Base-by-base conservation (phyloP, 23 tunicate species). In the Halocynthia roretzi region DNA sequence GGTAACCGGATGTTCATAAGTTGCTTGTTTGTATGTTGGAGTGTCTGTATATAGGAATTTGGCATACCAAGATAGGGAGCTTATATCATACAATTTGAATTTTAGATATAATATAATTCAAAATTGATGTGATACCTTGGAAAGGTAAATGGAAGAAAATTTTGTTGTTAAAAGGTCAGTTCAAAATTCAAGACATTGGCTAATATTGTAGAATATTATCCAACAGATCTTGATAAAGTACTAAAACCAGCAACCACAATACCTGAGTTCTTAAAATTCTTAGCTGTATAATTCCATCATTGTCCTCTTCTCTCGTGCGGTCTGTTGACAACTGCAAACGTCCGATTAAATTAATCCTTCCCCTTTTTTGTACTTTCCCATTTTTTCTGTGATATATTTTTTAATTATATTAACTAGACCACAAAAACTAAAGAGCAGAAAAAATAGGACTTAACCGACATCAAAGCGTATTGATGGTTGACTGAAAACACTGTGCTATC, bases 211-310 rank as follows among this genome's bases (percentile, higher is more conserved):
- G n/a, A n/a, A n/a, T n/a, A n/a, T n/a, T n/a, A n/a, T n/a, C n/a
- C n/a, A n/a, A n/a, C n/a, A n/a, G n/a, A n/a, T n/a, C n/a, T n/a
- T n/a, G n/a, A n/a, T n/a, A n/a, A n/a, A n/a, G n/a, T n/a, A n/a
- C n/a, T n/a, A n/a, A n/a, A n/a, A n/a, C n/a, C 44, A 31, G 44
- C 44, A 31, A 31, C 44, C 44, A 31, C 44, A 31, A 8, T 62
- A 89, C 96, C 85, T 89, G 96, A 7, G 96, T 89, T 57, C 96
- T 60, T 9, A 80, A 67, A 8, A 89, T 89, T 70, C 96, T 66
- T 51, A 89, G 70, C 74, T 89, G 96, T 8, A 87, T 89, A 50
- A 89, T 89, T 52, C 96, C 96, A 53, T 89, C 96, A 53, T 89
- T 89, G 53, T 89, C 96, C 54, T 89, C 96, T 68, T 89, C 96